Evolutionary conservation across 2,113 vertebrate genomes (phyloP).

Genomic region (Thamnaconus septentrionalis): DNA sequence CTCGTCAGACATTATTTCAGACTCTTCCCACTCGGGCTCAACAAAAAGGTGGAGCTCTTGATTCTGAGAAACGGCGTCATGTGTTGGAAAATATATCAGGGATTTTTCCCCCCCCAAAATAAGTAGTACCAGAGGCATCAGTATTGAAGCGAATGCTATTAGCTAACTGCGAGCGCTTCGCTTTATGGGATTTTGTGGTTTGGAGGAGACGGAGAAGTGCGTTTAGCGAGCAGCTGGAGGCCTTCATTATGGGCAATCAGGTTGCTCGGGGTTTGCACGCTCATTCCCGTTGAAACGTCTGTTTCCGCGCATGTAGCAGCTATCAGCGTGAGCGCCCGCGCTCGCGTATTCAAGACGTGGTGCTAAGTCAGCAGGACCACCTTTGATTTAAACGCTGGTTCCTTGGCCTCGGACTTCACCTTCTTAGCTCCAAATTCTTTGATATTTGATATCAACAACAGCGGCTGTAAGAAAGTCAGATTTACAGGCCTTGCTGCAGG

Average conservation of each 20-base stretch:
- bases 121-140: constrained; percentile 49
- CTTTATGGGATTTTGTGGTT: constrained; percentile 72
- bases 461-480: too few species aligned
- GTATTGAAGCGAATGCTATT: constrained; percentile 43
- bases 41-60: constrained; percentile 49
- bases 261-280: constrained; percentile 35
- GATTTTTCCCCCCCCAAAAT: constrained; percentile 57
- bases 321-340: constrained; percentile 30
- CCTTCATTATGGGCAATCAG: constrained; percentile 58
- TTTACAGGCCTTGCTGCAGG: too few species aligned
- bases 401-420: constrained; percentile 24
- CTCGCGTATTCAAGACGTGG: neutral
- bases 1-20: constrained; percentile 48
- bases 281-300: constrained; percentile 25
- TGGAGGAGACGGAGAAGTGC: constrained; percentile 60
- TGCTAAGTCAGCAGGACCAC: constrained; percentile 60
- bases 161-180: constrained; percentile 45
- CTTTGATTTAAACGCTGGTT: constrained; percentile 69
- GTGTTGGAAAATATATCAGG: constrained; percentile 61
- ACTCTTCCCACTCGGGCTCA: constrained; percentile 9
- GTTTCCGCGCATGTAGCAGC: constrained; percentile 3
- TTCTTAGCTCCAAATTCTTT: too few species aligned
- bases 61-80: constrained; percentile 54
- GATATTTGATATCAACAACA: too few species aligned
- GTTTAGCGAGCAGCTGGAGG: constrained; percentile 52